Evolutionary conservation across 2,888 invertebrate species (phyloP), one percentile per base, ranked within the genome.

Genomic region (Rhagium mordax): DNA sequence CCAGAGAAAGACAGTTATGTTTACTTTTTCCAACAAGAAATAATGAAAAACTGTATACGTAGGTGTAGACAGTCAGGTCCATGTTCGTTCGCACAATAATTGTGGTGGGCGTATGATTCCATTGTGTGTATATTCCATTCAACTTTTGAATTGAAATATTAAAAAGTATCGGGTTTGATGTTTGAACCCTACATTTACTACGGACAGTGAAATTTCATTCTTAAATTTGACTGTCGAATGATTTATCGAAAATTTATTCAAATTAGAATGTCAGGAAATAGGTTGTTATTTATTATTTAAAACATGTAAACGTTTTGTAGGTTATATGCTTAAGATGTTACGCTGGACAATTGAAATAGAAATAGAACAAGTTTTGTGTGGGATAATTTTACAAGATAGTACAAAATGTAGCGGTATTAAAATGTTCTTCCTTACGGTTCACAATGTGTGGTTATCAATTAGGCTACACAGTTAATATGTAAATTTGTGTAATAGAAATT

Each of bases 71-170:
- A 78, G 78, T 73, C 73, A 70, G 70, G 78, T 79, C 81, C 79
- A 78, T 81, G 81, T 81, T 78, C 76, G 81, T 82, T 83, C 81
- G 83, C 83, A 82, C 83, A 83, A 84, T 83, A 77, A 79, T 79
- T 71, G 62, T 71, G 69, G 84, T 84, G 79, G 84, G 84, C 82
- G 83, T 80, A 77, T 70, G 78, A 79, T 78, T 79, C 82, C 81
- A 84, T 84, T 84, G 83, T 83, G 82, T 82, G 80, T 78, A 83
- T 83, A 82, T 81, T 72, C 82, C 80, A 82, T 81, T 82, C 81
- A 81, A 72, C 72, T 76, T 70, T 70, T 78, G 78, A 79, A 81
- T 80, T 82, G 82, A 82, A 83, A 82, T 79, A 81, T 83, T 82
- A 79, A 81, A 76, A 80, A 78, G 72, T 73, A 71, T 60, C 64